Base-by-base conservation (phyloP, 2,113 vertebrate species). In the Ondatra zibethicus region DNA sequence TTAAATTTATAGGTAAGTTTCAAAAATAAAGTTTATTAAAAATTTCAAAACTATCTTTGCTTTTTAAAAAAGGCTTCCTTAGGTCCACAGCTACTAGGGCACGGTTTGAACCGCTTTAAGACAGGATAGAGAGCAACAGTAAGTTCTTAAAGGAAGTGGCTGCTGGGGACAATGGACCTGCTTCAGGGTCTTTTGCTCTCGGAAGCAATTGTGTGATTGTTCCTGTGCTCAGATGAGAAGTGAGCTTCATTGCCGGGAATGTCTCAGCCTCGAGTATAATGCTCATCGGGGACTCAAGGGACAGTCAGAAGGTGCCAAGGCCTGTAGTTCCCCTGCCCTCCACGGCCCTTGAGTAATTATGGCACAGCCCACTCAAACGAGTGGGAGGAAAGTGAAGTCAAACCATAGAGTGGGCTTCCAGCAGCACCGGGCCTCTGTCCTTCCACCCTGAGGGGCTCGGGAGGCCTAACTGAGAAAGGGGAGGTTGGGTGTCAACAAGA, bases 311-410 rank as follows among this genome's bases (percentile, higher is more conserved):
- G 63, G 19, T 5, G 8, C 80, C 21, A n/a, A 42, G 50, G 80
- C 92, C 77, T 93, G 94, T 77, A 91, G 73, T 98, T 97, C 98
- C 94, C 94, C 95, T 73, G 66, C 31, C 55, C 87, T 94, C 65
- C 81, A 73, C 2, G n/a, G 75, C 23, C 66, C 39, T 23, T 96
- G 97, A 98, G 97, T 98, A 97, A 98, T 94, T 95, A 84, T 96
- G 88, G 73, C 21, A 2, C 63, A 7, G 94, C 47, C 88, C 65
- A 77, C 68, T 96, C 97, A 29, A 89, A 89, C 92, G 68, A 50
- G 98, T 98, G 96, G 65, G 25, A 29, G 63, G 63, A 29, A 27
- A 9, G 63, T 31, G 65, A 98, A 96, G 94, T 92, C 98, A 98
- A 36, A 19, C 17, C 95, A 52, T 81, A 21, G 39, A 4, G 95